Evolutionary conservation across 2,888 invertebrate species (phyloP), one percentile per base, ranked within the genome.

Genomic region (Tetramorium bicarinatum): DNA sequence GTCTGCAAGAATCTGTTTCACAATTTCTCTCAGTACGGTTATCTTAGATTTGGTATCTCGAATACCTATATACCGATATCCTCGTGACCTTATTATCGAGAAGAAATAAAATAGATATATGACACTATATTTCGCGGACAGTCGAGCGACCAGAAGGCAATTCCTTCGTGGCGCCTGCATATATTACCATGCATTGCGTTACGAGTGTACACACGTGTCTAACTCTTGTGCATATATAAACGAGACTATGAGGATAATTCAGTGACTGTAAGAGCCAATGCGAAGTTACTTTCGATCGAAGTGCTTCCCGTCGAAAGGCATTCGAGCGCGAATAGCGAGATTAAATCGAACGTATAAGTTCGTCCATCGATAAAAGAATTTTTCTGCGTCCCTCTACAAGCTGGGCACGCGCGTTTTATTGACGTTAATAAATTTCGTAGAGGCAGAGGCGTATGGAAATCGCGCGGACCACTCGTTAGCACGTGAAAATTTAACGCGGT

Each of bases 81-180:
- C 29, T 64, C 79, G 41, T 49, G 83, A 82, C n/a, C 85, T 69
- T 83, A 85, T 83, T 88, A 85, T 84, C 71, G 34, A 15, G 41
- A 59, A 59, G 69, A 69, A 76, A 83, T 85, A 84, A 87, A 87
- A 84, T 75, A 82, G 49, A 15, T 44, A 44, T 66, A 66, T n/a
- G 74, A 25, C 52, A 72, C 18, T 74, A 74, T 52, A 56, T 44
- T 64, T 62, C 47, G 47, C 61, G 62, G 29, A 56, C 61, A 61
- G 54, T 83, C 44, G 74, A 69, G 69, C 61, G 77, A 80, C 83
- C 85, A 66, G 85, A 86, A 85, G 67, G 85, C 86, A 87, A 88
- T 91, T 90, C 81, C 87, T 89, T 87, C 83, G 87, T 90, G 92
- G 90, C 91, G 92, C 87, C 89, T 85, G 89, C 87, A 89, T 92